phyloP scores from a whole-genome alignment of 2,888 invertebrate species.

The Eretmocerus hayati region DNA sequence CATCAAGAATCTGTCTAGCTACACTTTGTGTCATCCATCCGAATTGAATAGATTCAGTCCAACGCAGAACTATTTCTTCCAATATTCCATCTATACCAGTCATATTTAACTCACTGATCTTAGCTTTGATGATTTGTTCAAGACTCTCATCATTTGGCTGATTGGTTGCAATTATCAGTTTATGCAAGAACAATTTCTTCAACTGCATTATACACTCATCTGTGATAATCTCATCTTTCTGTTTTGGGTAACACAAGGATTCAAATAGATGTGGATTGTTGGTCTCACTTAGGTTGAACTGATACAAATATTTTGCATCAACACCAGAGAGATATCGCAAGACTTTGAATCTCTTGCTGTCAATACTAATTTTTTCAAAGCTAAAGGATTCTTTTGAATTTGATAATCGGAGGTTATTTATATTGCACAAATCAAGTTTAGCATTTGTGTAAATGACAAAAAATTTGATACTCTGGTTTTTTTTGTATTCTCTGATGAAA shows the following conservation, averaged over 20 bases:
- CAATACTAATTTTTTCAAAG: constrained; percentile 5
- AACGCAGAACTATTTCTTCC: constrained; percentile 33
- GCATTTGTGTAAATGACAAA: constrained; percentile 13
- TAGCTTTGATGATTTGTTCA: constrained; percentile 20
- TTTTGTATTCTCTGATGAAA: constrained; percentile 3
- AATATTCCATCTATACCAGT: constrained; percentile 30
- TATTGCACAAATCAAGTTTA: constrained; percentile 2
- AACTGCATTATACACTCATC: not conserved
- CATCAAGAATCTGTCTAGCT: constrained; percentile 26
- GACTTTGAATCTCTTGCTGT: constrained; percentile 12
- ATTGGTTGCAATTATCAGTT: constrained; percentile 8
- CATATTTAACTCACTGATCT: constrained; percentile 19
- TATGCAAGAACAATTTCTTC: constrained; percentile 2
- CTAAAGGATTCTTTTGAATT: constrained; percentile 1
- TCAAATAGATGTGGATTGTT: not conserved
- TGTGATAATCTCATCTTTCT: not conserved
- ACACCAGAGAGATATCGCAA: constrained; percentile 9
- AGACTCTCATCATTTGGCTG: constrained; percentile 10
- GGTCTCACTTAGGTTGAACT: constrained; percentile 4
- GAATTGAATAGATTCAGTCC: constrained; percentile 32
- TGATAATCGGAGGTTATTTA: constrained; percentile 1
- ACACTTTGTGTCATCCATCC: constrained; percentile 25
- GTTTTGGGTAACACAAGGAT: constrained; percentile 1
- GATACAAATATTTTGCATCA: constrained; percentile 5
- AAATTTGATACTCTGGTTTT: constrained; percentile 5